Evolutionary conservation across 2,888 invertebrate genomes (phyloP), one percentile per base, ranked within the genome.

Genomic region (Cephus rjabovi): DNA sequence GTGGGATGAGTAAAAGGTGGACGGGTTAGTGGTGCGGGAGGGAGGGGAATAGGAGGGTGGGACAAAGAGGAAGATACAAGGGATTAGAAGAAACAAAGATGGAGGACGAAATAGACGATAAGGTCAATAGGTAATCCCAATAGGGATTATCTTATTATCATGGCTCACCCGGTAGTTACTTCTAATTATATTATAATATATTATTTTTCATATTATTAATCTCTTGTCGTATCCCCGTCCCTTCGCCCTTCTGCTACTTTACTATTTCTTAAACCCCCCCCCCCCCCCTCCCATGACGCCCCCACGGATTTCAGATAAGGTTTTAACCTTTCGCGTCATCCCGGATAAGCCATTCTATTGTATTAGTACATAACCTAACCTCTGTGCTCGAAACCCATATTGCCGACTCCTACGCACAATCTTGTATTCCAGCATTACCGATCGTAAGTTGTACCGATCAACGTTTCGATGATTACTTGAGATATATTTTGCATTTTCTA

Each of bases 71-170:
- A 40, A 76, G 74, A 78, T 73, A 56, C 56, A 56, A 23, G 76
- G 73, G 68, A 56, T 70, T 23, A 77, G 37, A 69, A 76, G 75
- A 79, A 73, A 77, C 73, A 76, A 70, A 77, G 73, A 77, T 56
- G 23, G 23, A 56, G 23, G 9, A 56, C 23, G 9, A 56, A 23
- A 56, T 56, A 23, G 23, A 23, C 9, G 73, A 70, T 76, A 73
- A 81, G 81, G 82, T 83, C 81, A 82, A 80, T 80, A 81, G 81
- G 81, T 85, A 85, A 85, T 85, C 81, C 80, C 76, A 75, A 77
- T 34, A 73, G 76, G 79, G 80, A 84, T 85, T 83, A 83, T 23
- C 80, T 83, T 77, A 85, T 85, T 85, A 85, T 85, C 84, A 81
- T 80, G 79, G 77, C 80, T 79, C 81, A 77, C 81, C 74, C 68